phyloP scores from a whole-genome alignment of 2,797 vertebrate species.

The Florisuga fusca region DNA sequence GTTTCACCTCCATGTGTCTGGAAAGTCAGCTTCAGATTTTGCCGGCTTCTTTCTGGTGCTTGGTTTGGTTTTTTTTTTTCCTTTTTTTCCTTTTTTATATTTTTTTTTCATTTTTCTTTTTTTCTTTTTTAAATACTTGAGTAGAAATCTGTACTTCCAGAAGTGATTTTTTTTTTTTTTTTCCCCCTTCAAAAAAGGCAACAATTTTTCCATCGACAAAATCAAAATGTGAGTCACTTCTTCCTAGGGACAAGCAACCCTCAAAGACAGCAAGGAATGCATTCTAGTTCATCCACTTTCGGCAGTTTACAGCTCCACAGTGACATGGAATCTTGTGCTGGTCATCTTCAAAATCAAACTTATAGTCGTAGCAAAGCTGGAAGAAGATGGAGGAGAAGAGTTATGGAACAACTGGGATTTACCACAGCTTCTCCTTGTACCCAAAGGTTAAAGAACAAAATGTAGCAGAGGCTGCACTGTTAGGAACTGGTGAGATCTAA shows the following conservation, averaged over 20 bases:
- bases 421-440: too few relatives aligned
- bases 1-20: slow-evolving; percentile 35
- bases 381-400: neutral
- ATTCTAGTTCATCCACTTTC: slow-evolving; percentile 97
- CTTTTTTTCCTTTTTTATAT: neutral
- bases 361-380: slow-evolving; percentile 98
- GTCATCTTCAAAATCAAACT: slow-evolving; percentile 92
- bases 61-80: neutral
- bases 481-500: fast-evolving
- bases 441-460: neutral
- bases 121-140: neutral
- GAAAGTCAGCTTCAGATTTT: slow-evolving; percentile 23
- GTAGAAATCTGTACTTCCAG: slow-evolving; percentile 57
- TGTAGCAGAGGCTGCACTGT: fast-evolving
- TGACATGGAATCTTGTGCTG: slow-evolving; percentile 96
- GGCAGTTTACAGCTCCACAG: slow-evolving; percentile 96
- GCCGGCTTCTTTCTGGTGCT: slow-evolving; percentile 47
- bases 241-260: slow-evolving; percentile 80
- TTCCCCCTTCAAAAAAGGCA: slow-evolving; percentile 41
- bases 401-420: neutral
- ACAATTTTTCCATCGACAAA: slow-evolving; percentile 53
- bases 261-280: slow-evolving; percentile 84
- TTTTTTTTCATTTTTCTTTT: too few relatives aligned
- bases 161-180: slow-evolving; percentile 45
- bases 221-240: slow-evolving; percentile 75